Conservation (phyloP, 2,797 vertebrate species). For the Perodicticus potto region DNA sequence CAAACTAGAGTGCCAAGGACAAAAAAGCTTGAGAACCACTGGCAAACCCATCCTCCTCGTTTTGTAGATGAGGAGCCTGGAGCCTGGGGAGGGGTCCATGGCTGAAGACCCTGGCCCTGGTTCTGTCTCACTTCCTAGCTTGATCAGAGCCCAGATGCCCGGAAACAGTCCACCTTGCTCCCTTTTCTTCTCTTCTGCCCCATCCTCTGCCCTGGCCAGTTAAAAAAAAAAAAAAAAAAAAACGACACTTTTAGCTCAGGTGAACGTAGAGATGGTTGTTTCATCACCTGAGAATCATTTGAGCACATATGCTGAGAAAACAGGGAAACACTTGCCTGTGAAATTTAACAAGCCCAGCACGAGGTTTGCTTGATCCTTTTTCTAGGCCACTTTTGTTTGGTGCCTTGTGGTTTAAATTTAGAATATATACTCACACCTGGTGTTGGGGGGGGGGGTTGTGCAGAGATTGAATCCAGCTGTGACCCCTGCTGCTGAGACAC, state of each 20-base stretch:
- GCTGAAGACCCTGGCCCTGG: background rate
- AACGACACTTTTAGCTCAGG: conserved; percentile 54
- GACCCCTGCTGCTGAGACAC: conserved; percentile 49
- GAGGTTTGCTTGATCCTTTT: conserved; percentile 55
- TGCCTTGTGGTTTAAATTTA: conserved; percentile 76
- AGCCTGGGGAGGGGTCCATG: background rate
- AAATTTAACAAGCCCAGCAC: conserved; percentile 62
- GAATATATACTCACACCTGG: conserved; percentile 18
- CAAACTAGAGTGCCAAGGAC: background rate
- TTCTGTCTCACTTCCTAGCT: background rate
- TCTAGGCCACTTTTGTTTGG: conserved; percentile 74
- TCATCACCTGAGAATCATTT: conserved; percentile 69
- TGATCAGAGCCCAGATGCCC: background rate
- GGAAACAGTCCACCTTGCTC: no score
- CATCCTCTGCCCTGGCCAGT: background rate
- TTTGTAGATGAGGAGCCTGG: background rate
- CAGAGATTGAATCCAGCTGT: conserved; percentile 55
- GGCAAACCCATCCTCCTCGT: background rate
- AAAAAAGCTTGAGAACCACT: background rate
- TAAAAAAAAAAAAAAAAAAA: conserved; percentile 64
- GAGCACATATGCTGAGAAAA: conserved; percentile 32
- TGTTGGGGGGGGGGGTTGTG: background rate
- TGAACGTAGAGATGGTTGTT: background rate
- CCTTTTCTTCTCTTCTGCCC: background rate
- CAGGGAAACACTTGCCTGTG: conserved; percentile 52